These are phyloP conservation scores for Alauda arvensis DNA, from an alignment of 2,797 vertebrate genomes.

Conservation along the genomic window DNA sequence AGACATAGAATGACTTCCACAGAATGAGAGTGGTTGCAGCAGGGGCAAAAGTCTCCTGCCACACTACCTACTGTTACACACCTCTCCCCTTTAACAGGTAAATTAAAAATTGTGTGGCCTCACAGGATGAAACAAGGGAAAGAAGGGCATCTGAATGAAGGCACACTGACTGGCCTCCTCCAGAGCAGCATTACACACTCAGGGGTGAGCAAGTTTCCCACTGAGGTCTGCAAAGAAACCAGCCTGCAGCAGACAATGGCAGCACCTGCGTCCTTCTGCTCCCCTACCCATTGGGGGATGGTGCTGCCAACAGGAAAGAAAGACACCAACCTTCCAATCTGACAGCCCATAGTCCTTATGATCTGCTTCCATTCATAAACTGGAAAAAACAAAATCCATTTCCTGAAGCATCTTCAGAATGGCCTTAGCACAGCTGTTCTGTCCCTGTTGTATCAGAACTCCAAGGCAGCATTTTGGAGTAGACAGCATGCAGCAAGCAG, in stretches of 20 bases:
- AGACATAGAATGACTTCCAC: background rate
- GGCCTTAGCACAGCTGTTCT: background rate
- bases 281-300: background rate
- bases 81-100: background rate
- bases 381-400: background rate
- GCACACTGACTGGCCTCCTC: background rate
- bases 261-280: background rate
- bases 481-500: background rate
- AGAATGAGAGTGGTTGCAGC: background rate
- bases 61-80: background rate
- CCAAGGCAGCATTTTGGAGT: background rate
- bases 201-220: background rate
- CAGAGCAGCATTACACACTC: background rate
- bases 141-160: background rate
- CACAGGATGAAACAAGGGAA: background rate
- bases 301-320: background rate
- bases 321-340: background rate
- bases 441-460: background rate
- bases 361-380: background rate
- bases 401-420: background rate
- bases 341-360: background rate
- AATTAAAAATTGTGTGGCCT: background rate
- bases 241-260: background rate
- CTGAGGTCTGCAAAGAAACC: background rate
- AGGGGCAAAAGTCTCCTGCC: background rate